Evolutionary conservation across 1,140 invertebrate genomes (phyloP).

Genomic region (Aphelinus atriplicis): DNA sequence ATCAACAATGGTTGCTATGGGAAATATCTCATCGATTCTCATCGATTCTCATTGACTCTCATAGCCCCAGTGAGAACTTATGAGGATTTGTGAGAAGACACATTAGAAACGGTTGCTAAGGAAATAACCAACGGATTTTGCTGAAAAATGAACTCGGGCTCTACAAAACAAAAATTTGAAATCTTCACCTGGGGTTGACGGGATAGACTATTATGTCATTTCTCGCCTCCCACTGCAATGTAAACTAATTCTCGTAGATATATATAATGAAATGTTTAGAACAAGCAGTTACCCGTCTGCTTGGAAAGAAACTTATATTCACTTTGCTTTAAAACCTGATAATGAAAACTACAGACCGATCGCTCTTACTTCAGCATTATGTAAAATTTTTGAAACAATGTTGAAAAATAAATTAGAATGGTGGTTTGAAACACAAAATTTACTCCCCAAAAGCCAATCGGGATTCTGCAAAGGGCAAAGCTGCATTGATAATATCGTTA

Average conservation of each 20-base stretch:
- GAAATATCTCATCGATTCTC: too few species aligned
- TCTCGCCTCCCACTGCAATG: background rate
- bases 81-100: too few species aligned
- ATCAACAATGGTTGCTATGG: too few species aligned
- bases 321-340: slow-evolving; percentile 32
- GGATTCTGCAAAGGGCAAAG: slow-evolving; percentile 33
- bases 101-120: too few species aligned
- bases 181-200: slow-evolving; percentile 1
- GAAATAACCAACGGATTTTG: too few species aligned
- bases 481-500: slow-evolving; percentile 14
- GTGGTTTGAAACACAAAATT: slow-evolving; percentile 22
- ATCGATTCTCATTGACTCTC: too few species aligned
- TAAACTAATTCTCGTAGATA: background rate
- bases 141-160: too few species aligned
- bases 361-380: slow-evolving; percentile 27
- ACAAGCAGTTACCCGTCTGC: background rate
- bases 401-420: slow-evolving; percentile 33
- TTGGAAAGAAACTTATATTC: slow-evolving; percentile 22
- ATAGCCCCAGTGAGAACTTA: too few species aligned
- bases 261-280: slow-evolving; percentile 6
- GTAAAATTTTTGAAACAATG: slow-evolving; percentile 37
- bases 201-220: slow-evolving; percentile 2
- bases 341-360: slow-evolving; percentile 21
- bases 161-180: background rate
- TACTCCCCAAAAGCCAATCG: slow-evolving; percentile 19